Evolutionary conservation across 2,888 invertebrate species (phyloP), one percentile per base, ranked within the genome.

Genomic region (Matsumyia berberina): DNA sequence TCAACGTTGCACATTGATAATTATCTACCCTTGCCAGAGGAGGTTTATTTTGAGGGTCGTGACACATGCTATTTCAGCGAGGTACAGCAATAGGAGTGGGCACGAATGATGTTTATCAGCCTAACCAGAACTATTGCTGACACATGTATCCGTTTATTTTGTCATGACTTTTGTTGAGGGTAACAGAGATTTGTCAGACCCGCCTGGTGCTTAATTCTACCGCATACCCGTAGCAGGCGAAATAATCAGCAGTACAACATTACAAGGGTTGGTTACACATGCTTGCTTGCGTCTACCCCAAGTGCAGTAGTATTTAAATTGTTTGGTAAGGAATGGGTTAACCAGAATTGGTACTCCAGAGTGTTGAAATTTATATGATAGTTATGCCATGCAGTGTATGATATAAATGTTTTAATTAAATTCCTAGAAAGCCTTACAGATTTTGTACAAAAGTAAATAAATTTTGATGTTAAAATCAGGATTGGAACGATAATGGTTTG

Each of bases 131-230:
- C 91, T 91, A 91, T 91, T 91, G 92, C 90, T 89, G 91, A 89
- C 91, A 91, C 92, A 91, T 91, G 91, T 91, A 91, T 91, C 90
- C 91, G 92, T 91, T 91, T 91, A 91, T 90, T 91, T 91, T 69
- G 89, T 90, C 90, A 89, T 90, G 90, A 90, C 91, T 90, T 89
- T 88, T 87, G 74, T 80, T 82, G 72, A 69, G 76, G 83, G 80
- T 66, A 70, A 74, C 60, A 76, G 64, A 69, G 74, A 76, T 85
- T 85, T 85, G 62, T 37, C 11, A 60, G 76, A 81, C 69, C 73
- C 62, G 73, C 74, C 80, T 53, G 74, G 70, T 80, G 70, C 74
- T 85, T 79, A 74, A 80, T 53, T 70, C 55, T 31, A 85, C 64
- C 74, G 15, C 78, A 24, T 24, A 78, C n/a, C n/a, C n/a, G n/a